Percentiles rank a stretch among this genome's conserved stretches.
These are phyloP conservation scores for Agelastica alni DNA, from an alignment of 2,888 invertebrate species.

Conservation along the genomic window DNA sequence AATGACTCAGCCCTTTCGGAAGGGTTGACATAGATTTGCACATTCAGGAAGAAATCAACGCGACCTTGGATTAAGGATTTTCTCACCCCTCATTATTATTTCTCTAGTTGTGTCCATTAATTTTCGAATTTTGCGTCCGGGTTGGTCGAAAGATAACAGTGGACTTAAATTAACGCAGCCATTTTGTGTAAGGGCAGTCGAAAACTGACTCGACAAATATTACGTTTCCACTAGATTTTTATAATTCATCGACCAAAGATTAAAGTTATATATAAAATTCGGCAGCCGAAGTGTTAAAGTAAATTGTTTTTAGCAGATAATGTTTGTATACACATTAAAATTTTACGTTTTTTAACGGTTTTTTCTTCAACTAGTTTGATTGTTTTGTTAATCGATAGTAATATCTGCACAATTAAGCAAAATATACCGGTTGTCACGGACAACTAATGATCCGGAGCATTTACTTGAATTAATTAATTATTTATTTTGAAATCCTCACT, in stretches of 20 bases:
- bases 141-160: not conserved
- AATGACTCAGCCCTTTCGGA: conserved; percentile 43
- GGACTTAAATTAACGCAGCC: not conserved
- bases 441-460: too few relatives aligned
- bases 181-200: conserved; percentile 3
- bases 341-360: too few relatives aligned
- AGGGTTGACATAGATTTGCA: conserved; percentile 50
- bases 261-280: too few relatives aligned
- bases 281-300: not conserved
- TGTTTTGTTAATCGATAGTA: too few relatives aligned
- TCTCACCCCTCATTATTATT: conserved; percentile 7
- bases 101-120: conserved; percentile 1
- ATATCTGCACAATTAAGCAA: too few relatives aligned
- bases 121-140: not conserved
- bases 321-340: too few relatives aligned
- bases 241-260: too few relatives aligned
- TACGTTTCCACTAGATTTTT: too few relatives aligned
- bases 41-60: conserved; percentile 30
- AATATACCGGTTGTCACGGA: too few relatives aligned
- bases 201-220: too few relatives aligned
- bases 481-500: not conserved
- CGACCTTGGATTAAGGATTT: conserved; percentile 14
- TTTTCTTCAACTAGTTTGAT: too few relatives aligned
- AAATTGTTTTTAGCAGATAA: not conserved
- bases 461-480: too few relatives aligned